A percentile compares a stretch with the other conserved stretches of the same genome.
Conservation (phyloP, 2,888 invertebrate species). For the Lasioglossum vierecki region DNA sequence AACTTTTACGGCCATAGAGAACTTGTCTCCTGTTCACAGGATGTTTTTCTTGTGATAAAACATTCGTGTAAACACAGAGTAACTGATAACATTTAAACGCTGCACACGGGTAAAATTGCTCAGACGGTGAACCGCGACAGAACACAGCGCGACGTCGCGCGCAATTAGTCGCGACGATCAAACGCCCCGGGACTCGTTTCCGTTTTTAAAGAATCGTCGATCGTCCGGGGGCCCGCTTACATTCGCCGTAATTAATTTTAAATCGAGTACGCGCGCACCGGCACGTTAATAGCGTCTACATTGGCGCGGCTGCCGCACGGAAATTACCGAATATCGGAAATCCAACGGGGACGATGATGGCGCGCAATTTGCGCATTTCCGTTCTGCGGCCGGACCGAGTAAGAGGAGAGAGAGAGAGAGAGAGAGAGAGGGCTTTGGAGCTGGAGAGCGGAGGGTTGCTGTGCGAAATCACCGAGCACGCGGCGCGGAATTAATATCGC, state of each 20-base stretch:
- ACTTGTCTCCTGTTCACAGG: too few species aligned
- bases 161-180: conserved; percentile 28
- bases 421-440: background rate
- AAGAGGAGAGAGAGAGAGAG: background rate
- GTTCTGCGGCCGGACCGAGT: conserved; percentile 51
- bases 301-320: conserved; percentile 53
- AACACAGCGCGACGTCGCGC: background rate
- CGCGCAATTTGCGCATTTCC: conserved; percentile 69
- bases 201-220: conserved; percentile 31
- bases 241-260: conserved; percentile 64
- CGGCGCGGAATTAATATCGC: conserved; percentile 41
- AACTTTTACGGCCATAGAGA: too few species aligned
- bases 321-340: conserved; percentile 72
- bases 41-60: background rate
- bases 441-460: background rate
- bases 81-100: background rate
- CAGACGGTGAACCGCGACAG: background rate
- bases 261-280: conserved; percentile 54
- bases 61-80: background rate
- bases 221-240: conserved; percentile 19
- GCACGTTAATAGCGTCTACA: conserved; percentile 62
- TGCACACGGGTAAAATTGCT: background rate
- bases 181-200: conserved; percentile 29
- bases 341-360: conserved; percentile 65
- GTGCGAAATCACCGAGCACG: conserved; percentile 11